phyloP scores from a whole-genome alignment of 1,140 invertebrate species.

The Cotesia chilonis region DNA sequence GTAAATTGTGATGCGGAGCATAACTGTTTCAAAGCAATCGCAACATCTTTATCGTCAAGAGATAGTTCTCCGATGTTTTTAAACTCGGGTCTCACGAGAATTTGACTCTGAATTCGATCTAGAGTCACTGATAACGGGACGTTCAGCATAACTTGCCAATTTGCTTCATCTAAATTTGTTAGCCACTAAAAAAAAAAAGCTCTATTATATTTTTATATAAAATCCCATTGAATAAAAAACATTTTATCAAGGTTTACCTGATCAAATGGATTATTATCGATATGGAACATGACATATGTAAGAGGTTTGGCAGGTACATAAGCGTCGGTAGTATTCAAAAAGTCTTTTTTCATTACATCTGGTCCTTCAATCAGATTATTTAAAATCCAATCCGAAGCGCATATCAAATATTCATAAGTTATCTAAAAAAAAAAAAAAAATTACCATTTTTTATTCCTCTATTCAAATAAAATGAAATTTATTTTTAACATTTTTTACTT shows the following conservation, averaged over 20 bases:
- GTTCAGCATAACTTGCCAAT: conserved; percentile 47
- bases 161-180: conserved; percentile 45
- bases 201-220: neutral
- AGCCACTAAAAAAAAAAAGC: conserved; percentile 46
- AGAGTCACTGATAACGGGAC: conserved; percentile 45
- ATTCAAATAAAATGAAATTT: conserved; percentile 1
- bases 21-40: conserved; percentile 44
- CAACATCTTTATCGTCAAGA: conserved; percentile 46
- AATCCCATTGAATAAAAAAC: neutral
- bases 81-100: conserved; percentile 49
- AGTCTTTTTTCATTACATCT: conserved; percentile 47
- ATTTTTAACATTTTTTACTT: conserved; percentile 47
- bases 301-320: conserved; percentile 68
- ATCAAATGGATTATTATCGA: conserved; percentile 75
- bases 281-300: conserved; percentile 79
- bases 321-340: conserved; percentile 59
- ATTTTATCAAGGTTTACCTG: conserved; percentile 64
- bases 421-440: conserved; percentile 65
- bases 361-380: conserved; percentile 66
- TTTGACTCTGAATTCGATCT: conserved; percentile 45
- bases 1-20: conserved; percentile 41
- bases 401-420: conserved; percentile 73
- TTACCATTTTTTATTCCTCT: conserved; percentile 2
- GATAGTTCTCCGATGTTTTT: conserved; percentile 47
- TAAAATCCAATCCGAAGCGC: conserved; percentile 74